Conservation (phyloP, 2,888 invertebrate genomes). For the Tubulanus polymorphus region DNA sequence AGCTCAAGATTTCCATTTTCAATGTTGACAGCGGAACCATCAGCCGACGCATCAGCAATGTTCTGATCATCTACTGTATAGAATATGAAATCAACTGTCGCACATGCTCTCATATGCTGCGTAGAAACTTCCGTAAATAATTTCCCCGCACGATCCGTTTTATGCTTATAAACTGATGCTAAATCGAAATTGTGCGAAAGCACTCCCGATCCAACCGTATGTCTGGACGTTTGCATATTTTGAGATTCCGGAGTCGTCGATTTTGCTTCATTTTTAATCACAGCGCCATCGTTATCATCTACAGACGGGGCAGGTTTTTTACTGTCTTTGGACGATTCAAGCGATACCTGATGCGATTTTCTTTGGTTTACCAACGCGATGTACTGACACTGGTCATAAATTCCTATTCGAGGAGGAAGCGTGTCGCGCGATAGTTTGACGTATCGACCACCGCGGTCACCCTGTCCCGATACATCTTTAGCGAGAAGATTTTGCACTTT, state of each 20-base stretch:
- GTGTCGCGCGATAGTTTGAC: slow-evolving; percentile 25
- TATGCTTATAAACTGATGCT: slow-evolving; percentile 66
- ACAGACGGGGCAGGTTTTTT: slow-evolving; percentile 1
- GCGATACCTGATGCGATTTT: neutral
- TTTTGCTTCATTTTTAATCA: neutral
- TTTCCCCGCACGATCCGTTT: slow-evolving; percentile 28
- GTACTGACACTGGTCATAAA: slow-evolving; percentile 56
- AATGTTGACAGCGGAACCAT: slow-evolving; percentile 9
- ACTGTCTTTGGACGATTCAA: slow-evolving; percentile 4
- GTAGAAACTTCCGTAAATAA: slow-evolving; percentile 67
- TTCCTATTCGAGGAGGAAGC: slow-evolving; percentile 49
- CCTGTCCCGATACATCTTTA: slow-evolving; percentile 50
- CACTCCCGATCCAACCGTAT: slow-evolving; percentile 61
- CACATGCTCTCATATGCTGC: slow-evolving; percentile 69
- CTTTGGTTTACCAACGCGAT: slow-evolving; percentile 5
- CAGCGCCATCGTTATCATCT: slow-evolving; percentile 1
- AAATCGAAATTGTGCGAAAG: slow-evolving; percentile 67
- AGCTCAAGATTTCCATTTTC: slow-evolving; percentile 60
- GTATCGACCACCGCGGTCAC: slow-evolving; percentile 26
- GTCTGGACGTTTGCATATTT: slow-evolving; percentile 1
- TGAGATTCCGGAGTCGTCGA: neutral
- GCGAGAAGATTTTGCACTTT: slow-evolving; percentile 40
- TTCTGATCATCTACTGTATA: slow-evolving; percentile 54
- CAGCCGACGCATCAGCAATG: neutral
- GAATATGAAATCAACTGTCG: slow-evolving; percentile 83